Base-by-base conservation (phyloP, 2,888 invertebrate species). In the Cantharis nigra region DNA sequence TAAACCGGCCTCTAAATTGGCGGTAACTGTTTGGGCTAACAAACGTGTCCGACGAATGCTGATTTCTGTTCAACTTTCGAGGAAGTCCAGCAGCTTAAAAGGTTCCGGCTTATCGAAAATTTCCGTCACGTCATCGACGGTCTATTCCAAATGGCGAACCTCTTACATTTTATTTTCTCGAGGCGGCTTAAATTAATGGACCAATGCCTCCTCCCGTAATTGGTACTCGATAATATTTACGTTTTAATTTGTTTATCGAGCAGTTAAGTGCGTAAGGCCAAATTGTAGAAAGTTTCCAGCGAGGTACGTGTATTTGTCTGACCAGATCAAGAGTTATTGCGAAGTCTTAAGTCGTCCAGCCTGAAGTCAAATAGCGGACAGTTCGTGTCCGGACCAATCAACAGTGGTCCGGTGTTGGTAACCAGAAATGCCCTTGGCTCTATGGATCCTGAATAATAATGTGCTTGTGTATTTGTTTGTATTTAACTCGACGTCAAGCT, bases 21-120 rank as follows among this genome's bases (percentile, higher is more conserved):
- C 81, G 80, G 80, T 82, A 82, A 82, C 81, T 81, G 80, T 79
- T 82, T 80, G 77, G 80, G 80, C 79, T 78, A 82, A 82, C 81
- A 82, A 72, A 78, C 78, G 78, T 78, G 78, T 78, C 78, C 78
- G 71, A 70, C 72, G 78, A 78, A 75, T 78, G 78, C 78, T 75
- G 78, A 78, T 78, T 75, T 70, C 72, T 75, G 75, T 78, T 78
- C 72, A 74, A 78, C 75, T 78, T 78, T 74, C 74, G 14, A 64
- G 49, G 26, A 72, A 63, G 74, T 77, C 77, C 70, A 70, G 23
- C 26, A 76, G 74, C 74, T 77, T 73, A 72, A 72, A 75, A 72
- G 69, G 72, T 33, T 64, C 70, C 20, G 26, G 9, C 5, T 49
- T n/a, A 14, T 18, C 10, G 14, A 20, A 74, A 70, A 33, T 74